Evolutionary conservation across 2,888 invertebrate species (phyloP).

Genomic region (Hirtodrosophila trivittata): DNA sequence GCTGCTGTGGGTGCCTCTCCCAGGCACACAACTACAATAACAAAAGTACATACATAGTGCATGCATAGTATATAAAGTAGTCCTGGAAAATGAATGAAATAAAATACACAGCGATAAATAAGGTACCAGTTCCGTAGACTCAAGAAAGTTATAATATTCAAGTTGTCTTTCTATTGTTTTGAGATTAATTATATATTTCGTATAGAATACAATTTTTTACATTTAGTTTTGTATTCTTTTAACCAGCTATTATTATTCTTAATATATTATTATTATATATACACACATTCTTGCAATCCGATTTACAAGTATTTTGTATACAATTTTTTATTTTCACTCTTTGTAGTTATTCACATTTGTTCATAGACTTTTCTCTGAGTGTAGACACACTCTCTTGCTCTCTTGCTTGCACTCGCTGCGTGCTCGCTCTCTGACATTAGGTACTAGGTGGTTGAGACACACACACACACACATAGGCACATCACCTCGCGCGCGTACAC

Average conservation of each 20-base stretch:
- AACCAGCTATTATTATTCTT: not conserved
- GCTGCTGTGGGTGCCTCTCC: constrained; percentile 43
- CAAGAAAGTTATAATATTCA: too few species aligned
- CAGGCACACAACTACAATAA: constrained; percentile 21
- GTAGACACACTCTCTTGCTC: constrained; percentile 34
- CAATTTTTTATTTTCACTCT: too few species aligned
- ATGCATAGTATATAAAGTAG: constrained; percentile 19
- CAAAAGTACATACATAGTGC: not conserved
- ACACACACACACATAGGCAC: constrained; percentile 17
- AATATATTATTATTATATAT: too few species aligned
- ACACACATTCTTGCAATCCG: too few species aligned
- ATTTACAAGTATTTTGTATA: too few species aligned
- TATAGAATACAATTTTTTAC: too few species aligned
- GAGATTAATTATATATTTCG: too few species aligned
- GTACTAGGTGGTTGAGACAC: constrained; percentile 60
- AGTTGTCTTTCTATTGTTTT: too few species aligned
- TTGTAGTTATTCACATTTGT: not conserved
- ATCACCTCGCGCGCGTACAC: constrained; percentile 32
- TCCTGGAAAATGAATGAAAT: constrained; percentile 66
- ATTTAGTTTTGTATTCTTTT: too few species aligned
- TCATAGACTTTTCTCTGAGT: constrained; percentile 29
- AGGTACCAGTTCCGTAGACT: not conserved
- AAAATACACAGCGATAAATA: constrained; percentile 44
- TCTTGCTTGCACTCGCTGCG: constrained; percentile 31
- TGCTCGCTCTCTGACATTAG: constrained; percentile 34